Evolutionary conservation across 1,140 invertebrate genomes (phyloP).

Genomic region (Zaprionus inermis): DNA sequence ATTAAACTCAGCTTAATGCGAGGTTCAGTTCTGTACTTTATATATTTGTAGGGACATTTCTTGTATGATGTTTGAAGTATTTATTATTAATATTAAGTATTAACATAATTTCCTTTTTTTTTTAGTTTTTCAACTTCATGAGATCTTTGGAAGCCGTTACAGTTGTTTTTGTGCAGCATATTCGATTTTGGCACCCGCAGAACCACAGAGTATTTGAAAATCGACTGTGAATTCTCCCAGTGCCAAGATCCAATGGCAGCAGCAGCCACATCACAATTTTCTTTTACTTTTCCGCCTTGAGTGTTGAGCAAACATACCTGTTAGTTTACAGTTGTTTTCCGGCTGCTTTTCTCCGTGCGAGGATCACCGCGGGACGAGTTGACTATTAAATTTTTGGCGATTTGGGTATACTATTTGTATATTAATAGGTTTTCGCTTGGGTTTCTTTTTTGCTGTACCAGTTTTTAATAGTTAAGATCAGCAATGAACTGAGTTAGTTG

Average conservation of each 20-base stretch:
- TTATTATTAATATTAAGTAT: too few species aligned
- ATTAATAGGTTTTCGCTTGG: background rate
- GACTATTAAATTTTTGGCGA: background rate
- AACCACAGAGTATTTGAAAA: constrained; percentile 80
- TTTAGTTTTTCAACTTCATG: too few species aligned
- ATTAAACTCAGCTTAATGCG: background rate
- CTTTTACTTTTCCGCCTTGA: background rate
- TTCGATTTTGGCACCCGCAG: constrained; percentile 83
- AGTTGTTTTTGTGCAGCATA: constrained; percentile 10
- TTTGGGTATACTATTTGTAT: background rate
- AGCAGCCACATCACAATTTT: background rate
- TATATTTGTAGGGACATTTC: too few species aligned
- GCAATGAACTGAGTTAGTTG: constrained; percentile 28
- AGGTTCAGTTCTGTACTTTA: background rate
- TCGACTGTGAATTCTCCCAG: constrained; percentile 84
- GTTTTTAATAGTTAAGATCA: constrained; percentile 7
- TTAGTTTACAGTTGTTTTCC: background rate
- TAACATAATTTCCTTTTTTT: too few species aligned
- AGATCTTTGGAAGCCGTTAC: background rate
- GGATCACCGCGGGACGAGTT: background rate
- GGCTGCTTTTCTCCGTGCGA: background rate
- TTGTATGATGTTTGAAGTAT: background rate
- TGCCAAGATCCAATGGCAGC: constrained; percentile 77
- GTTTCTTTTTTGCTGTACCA: background rate
- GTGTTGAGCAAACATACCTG: background rate